Evolutionary conservation across 2,888 invertebrate species (phyloP), one percentile per base, ranked within the genome.

Genomic region (Embidobia sp.): DNA sequence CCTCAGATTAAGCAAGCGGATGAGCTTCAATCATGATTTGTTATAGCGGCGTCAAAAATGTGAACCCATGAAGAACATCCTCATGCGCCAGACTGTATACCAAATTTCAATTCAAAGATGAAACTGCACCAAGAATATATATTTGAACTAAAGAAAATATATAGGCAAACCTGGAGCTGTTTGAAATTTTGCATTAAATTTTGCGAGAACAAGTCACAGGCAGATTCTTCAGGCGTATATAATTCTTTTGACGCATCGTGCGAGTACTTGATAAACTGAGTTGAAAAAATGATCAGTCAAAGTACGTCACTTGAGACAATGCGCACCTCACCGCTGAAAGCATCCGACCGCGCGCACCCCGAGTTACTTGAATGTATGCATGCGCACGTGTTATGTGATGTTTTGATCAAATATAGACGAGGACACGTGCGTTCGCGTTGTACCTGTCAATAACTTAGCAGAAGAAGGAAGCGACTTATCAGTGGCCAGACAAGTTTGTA

Each of bases 301-400:
- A 40, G 27, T 4, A n/a, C 7, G 11, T 16, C 59, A 37, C 51
- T 61, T 48, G 49, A 55, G 46, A 61, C 53, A 63, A 55, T 72
- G 72, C 48, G 59, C 55, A 49, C 37, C 44, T 46, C 19, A 46
- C 15, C 19, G 18, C 26, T 55, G 26, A 29, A 37, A 29, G 27
- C 51, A 48, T 55, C 26, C 13, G 31, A 11, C 31, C 66, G 53
- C 55, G 57, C 57, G 55, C 46, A 48, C 33, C 19, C 6, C 27
- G 55, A 49, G 40, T 27, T 37, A 15, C 15, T 48, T 27, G 29
- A 61, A 61, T 22, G 19, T 44, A 37, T 70, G 70, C 70, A 72
- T 72, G 70, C 48, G 53, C 70, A 72, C 72, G 53, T 72, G 64
- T 55, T 67, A 59, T 72, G 57, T 26, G 55, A 55, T 35, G 57